phyloP scores from a whole-genome alignment of 2,113 vertebrate species.

The Cygnus atratus region DNA sequence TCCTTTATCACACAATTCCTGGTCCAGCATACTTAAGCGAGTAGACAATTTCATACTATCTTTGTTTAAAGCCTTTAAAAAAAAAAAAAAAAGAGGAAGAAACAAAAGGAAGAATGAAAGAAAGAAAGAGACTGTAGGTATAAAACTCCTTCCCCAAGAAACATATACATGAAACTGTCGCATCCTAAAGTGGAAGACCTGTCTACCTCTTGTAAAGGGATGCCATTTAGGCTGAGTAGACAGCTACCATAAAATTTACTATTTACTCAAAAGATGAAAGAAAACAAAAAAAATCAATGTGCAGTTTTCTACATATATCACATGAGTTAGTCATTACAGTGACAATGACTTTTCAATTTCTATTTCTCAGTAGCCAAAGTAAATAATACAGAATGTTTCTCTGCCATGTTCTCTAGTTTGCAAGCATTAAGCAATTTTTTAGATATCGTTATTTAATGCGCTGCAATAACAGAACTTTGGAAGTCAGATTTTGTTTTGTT shows the following conservation, averaged over 20 bases:
- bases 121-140: neutral
- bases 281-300: rapidly evolving
- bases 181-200: neutral
- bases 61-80: slow-evolving; percentile 81
- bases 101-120: no score
- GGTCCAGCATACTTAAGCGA: slow-evolving; percentile 80
- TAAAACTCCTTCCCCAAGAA: neutral
- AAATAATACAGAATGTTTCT: neutral
- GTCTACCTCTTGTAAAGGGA: neutral
- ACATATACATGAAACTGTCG: neutral
- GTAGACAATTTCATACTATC: slow-evolving; percentile 82
- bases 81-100: neutral
- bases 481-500: neutral
- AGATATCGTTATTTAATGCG: neutral
- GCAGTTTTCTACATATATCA: neutral
- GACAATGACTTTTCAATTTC: neutral
- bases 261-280: neutral
- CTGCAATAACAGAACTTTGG: neutral
- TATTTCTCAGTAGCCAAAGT: neutral
- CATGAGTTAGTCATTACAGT: neutral
- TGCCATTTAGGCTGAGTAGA: neutral
- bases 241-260: neutral
- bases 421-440: neutral
- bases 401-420: neutral
- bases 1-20: slow-evolving; percentile 79